Base-by-base conservation (phyloP, 2,888 invertebrate genomes). In the Meandrusa payeni region DNA sequence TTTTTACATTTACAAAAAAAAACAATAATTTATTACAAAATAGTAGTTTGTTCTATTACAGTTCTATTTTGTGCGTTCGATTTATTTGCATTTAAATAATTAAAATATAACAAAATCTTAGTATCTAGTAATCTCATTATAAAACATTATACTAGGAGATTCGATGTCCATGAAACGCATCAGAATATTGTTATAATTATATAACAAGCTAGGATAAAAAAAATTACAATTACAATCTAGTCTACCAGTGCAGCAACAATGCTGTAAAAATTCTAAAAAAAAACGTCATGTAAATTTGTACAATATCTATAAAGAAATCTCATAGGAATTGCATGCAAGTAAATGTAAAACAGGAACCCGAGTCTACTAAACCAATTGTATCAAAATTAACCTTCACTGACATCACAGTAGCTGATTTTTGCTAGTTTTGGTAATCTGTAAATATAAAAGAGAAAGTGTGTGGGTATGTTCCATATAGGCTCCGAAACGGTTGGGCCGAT, bases 1-100 rank as follows among this genome's bases (percentile, higher is more conserved):
- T 57, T 57, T 62, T 64, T 61, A 66, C 66, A 71, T n/a, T 67
- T 69, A 52, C 51, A 60, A 64, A 61, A 62, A 66, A 71, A 80
- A 76, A 82, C 72, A 86, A 85, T 86, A 85, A 85, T 82, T 85
- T 86, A 85, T 74, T 81, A 79, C 73, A 78, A 69, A 73, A 64
- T 80, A 82, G 70, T 73, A 44, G 38, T 56, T 57, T 56, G 51
- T 58, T 69, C 64, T 64, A 65, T 66, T 69, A 68, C 65, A 71
- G 54, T 57, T 59, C 38, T 32, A 57, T 58, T 59, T 82, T 83
- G 83, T 83, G 82, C 81, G 80, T 69, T 53, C 23, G 27, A 47
- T 58, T 50, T 46, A 47, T 54, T 59, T 57, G 3, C 55, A 63
- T 64, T 80, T 82, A 76, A 75, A 77, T 78, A 78, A 76, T 69